These are phyloP conservation scores for Ellobius talpinus DNA, from an alignment of 2,113 vertebrate genomes.

Conservation along the genomic window DNA sequence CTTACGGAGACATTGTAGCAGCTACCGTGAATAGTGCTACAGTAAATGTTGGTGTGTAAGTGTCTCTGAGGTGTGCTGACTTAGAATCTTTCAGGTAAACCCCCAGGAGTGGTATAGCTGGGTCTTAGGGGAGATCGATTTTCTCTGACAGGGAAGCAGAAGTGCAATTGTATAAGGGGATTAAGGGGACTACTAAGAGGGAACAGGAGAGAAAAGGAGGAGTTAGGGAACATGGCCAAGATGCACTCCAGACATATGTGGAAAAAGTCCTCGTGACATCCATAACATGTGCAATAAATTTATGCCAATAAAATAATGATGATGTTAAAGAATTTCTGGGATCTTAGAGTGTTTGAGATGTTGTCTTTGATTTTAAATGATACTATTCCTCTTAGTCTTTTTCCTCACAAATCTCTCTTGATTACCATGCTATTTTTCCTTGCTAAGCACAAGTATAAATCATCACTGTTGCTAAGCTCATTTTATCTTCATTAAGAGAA, in stretches of 20 bases:
- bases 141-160: neutral
- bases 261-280: neutral
- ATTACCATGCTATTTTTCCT: neutral
- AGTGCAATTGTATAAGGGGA: neutral
- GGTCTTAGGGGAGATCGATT: neutral
- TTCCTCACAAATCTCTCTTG: neutral
- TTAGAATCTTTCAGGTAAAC: neutral
- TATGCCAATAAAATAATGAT: neutral
- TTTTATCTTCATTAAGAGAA: conserved; percentile 21
- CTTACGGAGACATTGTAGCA: neutral
- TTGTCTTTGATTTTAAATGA: conserved; percentile 23
- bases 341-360: neutral
- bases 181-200: neutral
- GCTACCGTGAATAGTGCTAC: neutral
- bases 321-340: neutral
- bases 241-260: no score
- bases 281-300: neutral
- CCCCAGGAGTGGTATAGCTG: neutral
- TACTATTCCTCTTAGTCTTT: neutral
- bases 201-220: neutral
- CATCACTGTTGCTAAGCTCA: neutral
- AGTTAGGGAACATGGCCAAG: neutral
- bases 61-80: neutral
- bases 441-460: conserved; percentile 31
- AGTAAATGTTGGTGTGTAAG: neutral